These are phyloP conservation scores for Aplocera efformata DNA, from an alignment of 2,888 invertebrate genomes.

Conservation along the genomic window DNA sequence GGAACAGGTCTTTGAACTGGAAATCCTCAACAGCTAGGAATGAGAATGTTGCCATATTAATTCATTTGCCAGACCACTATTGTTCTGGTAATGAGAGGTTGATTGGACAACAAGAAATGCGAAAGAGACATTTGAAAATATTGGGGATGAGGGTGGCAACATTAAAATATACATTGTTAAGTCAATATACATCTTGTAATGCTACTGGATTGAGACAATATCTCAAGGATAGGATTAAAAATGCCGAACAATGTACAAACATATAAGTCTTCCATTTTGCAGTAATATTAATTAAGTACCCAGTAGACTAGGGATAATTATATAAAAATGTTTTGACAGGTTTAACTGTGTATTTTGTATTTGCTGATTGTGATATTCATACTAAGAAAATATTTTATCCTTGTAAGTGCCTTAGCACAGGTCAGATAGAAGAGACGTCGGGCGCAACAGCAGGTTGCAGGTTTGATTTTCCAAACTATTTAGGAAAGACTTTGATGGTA, in stretches of 20 bases:
- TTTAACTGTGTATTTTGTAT: too few relatives aligned
- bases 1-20: conserved; percentile 63
- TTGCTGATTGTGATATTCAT: too few relatives aligned
- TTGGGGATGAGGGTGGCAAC: conserved; percentile 83
- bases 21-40: conserved; percentile 62
- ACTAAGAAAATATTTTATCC: too few relatives aligned
- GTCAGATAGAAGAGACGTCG: too few relatives aligned
- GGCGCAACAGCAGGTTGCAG: too few relatives aligned
- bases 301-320: too few relatives aligned
- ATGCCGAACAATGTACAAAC: conserved; percentile 46
- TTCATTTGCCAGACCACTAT: conserved; percentile 84
- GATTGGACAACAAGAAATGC: conserved; percentile 83
- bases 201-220: conserved; percentile 73
- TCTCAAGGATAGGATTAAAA: conserved; percentile 63
- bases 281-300: too few relatives aligned
- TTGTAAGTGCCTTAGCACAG: too few relatives aligned
- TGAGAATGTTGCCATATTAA: conserved; percentile 78
- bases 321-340: too few relatives aligned
- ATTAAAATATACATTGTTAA: conserved; percentile 76
- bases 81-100: conserved; percentile 78
- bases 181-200: conserved; percentile 67
- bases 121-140: conserved; percentile 81
- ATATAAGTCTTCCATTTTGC: conserved; percentile 13
- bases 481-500: too few relatives aligned
- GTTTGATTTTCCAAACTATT: too few relatives aligned